Conservation (phyloP, 2,113 vertebrate genomes). For the Thunnus maccoyii region DNA sequence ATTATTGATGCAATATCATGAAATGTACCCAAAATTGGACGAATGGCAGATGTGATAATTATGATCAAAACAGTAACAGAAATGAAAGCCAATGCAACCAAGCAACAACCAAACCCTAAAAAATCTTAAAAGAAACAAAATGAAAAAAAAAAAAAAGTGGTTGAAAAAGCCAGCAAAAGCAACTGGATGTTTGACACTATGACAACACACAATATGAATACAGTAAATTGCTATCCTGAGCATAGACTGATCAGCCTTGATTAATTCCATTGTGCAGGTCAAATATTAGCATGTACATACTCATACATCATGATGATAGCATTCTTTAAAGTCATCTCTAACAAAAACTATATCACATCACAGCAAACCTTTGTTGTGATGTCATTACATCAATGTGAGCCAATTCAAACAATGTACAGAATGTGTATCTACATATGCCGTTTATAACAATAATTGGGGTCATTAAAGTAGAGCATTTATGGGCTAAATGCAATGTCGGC, state of each 20-base stretch:
- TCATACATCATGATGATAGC: slow-evolving; percentile 8
- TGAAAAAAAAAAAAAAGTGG: slow-evolving; percentile 5
- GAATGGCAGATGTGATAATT: slow-evolving; percentile 72
- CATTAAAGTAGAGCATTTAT: slow-evolving; percentile 76
- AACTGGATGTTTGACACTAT: slow-evolving; percentile 50
- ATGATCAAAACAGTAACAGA: slow-evolving; percentile 71
- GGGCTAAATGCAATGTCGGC: slow-evolving; percentile 72
- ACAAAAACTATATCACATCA: slow-evolving; percentile 30
- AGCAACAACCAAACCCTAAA: slow-evolving; percentile 52
- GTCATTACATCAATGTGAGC: slow-evolving; percentile 25
- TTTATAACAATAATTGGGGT: slow-evolving; percentile 78
- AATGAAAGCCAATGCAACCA: slow-evolving; percentile 67
- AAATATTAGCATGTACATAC: slow-evolving; percentile 43
- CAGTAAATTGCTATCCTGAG: slow-evolving; percentile 32
- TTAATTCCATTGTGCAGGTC: slow-evolving; percentile 48
- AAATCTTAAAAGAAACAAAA: slow-evolving; percentile 44
- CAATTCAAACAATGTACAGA: slow-evolving; percentile 59
- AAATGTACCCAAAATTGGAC: slow-evolving; percentile 74
- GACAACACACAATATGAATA: slow-evolving; percentile 20
- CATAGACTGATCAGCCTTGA: slow-evolving; percentile 30
- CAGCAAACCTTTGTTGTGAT: slow-evolving; percentile 50
- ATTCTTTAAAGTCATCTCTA: not conserved
- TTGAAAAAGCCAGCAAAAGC: slow-evolving; percentile 23
- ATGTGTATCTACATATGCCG: slow-evolving; percentile 63
- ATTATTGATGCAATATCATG: slow-evolving; percentile 79